Conservation (phyloP, 2,888 invertebrate genomes). For the Nomada fabriciana region DNA sequence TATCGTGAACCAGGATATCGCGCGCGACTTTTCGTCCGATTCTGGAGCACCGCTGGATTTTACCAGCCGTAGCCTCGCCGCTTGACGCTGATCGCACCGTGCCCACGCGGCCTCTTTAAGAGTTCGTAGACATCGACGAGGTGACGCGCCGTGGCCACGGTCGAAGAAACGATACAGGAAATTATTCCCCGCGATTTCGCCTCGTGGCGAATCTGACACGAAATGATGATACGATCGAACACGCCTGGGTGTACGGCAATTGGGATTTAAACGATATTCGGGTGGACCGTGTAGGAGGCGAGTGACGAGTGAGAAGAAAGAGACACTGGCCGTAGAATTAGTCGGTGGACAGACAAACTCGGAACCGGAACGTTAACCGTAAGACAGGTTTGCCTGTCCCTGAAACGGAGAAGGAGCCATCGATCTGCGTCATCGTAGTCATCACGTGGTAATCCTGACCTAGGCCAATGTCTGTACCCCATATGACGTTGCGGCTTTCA, state of each 20-base stretch:
- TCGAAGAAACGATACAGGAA: too few relatives aligned
- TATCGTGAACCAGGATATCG: constrained; percentile 62
- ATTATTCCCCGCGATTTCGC: too few relatives aligned
- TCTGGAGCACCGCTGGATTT: constrained; percentile 5
- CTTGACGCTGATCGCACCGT: too few relatives aligned
- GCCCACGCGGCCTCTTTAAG: too few relatives aligned
- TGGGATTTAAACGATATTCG: too few relatives aligned
- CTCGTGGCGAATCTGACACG: too few relatives aligned
- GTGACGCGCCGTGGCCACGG: too few relatives aligned
- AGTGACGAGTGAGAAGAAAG: constrained; percentile 1
- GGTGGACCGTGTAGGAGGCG: neutral
- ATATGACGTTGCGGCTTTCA: constrained; percentile 46
- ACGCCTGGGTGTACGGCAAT: too few relatives aligned
- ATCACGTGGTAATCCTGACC: constrained; percentile 67
- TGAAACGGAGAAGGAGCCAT: constrained; percentile 24
- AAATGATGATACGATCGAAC: too few relatives aligned
- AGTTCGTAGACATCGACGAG: too few relatives aligned
- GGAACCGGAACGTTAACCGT: constrained; percentile 12
- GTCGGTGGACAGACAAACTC: neutral
- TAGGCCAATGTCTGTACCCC: constrained; percentile 60
- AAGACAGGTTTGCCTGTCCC: constrained; percentile 10
- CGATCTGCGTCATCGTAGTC: constrained; percentile 49
- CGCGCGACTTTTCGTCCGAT: constrained; percentile 47
- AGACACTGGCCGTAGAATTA: neutral
- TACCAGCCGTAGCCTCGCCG: neutral